These are phyloP conservation scores for Oreochromis mossambicus DNA, from an alignment of 2,797 vertebrate species.

Conservation along the genomic window DNA sequence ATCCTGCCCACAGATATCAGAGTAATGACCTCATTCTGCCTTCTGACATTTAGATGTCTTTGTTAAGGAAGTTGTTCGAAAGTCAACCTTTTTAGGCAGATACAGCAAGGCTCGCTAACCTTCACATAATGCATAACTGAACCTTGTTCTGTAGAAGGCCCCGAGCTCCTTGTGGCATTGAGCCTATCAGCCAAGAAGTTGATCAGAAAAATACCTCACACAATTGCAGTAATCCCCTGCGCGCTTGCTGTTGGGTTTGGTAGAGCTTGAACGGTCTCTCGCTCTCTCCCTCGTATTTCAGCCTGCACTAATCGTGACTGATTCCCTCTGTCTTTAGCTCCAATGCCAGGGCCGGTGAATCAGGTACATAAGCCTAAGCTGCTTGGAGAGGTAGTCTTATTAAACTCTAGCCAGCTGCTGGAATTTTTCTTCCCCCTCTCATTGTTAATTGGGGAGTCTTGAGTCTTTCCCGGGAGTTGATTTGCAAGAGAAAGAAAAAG, in stretches of 20 bases:
- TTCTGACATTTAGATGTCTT: conserved; percentile 35
- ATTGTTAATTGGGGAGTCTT: conserved; percentile 79
- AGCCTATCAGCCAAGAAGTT: conserved; percentile 58
- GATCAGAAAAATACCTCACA: conserved; percentile 71
- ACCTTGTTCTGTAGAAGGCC: conserved; percentile 40
- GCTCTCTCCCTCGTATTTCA: conserved; percentile 50
- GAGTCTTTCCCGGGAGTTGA: conserved; percentile 74
- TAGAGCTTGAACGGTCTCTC: conserved; percentile 41
- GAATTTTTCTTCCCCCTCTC: conserved; percentile 73
- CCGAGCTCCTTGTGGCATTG: conserved; percentile 29
- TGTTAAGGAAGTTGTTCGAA: conserved; percentile 13
- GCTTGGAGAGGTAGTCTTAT: conserved; percentile 78
- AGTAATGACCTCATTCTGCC: conserved; percentile 10
- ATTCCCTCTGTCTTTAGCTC: conserved; percentile 65
- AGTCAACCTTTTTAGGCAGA: neutral
- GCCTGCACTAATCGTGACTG: conserved; percentile 68
- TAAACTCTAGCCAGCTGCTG: conserved; percentile 76
- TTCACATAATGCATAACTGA: conserved; percentile 49
- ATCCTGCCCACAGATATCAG: neutral
- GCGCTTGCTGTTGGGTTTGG: conserved; percentile 56
- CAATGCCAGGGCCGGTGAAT: conserved; percentile 73
- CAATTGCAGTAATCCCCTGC: conserved; percentile 71
- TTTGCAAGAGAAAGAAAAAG: conserved; percentile 78
- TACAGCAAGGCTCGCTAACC: conserved; percentile 34
- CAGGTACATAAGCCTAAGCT: conserved; percentile 78